phyloP scores from a whole-genome alignment of 1,140 invertebrate species.

The Hylyphantes graminicola region DNA sequence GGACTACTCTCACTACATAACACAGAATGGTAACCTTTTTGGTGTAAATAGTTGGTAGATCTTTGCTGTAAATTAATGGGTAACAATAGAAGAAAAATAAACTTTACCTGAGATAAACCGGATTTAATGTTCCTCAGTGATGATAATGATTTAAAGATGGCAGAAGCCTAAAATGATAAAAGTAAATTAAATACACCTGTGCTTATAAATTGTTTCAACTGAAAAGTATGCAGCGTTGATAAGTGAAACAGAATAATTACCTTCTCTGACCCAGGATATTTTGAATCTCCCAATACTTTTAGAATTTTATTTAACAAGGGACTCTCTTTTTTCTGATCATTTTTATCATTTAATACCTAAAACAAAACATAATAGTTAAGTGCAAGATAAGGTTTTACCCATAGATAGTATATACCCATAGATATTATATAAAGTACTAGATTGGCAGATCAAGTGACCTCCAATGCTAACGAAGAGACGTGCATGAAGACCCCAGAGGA shows the following conservation, averaged over 20 bases:
- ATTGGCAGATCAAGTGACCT: too few relatives aligned
- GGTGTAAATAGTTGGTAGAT: too few relatives aligned
- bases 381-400: too few relatives aligned
- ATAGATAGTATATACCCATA: too few relatives aligned
- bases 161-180: constrained; percentile 38
- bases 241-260: constrained; percentile 4
- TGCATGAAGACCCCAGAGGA: too few relatives aligned
- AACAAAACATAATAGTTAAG: neutral
- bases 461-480: too few relatives aligned
- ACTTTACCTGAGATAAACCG: constrained; percentile 26
- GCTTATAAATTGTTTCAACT: too few relatives aligned
- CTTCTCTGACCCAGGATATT: constrained; percentile 35
- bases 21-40: too few relatives aligned
- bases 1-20: too few relatives aligned
- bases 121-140: constrained; percentile 33
- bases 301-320: constrained; percentile 49
- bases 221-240: neutral
- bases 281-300: constrained; percentile 50
- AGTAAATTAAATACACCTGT: neutral
- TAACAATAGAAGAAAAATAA: neutral
- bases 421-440: too few relatives aligned
- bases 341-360: constrained; percentile 42
- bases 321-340: constrained; percentile 40
- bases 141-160: constrained; percentile 35
- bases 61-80: neutral